These are phyloP conservation scores for Danio tinwini DNA, from an alignment of 2,797 vertebrate species.

Conservation along the genomic window DNA sequence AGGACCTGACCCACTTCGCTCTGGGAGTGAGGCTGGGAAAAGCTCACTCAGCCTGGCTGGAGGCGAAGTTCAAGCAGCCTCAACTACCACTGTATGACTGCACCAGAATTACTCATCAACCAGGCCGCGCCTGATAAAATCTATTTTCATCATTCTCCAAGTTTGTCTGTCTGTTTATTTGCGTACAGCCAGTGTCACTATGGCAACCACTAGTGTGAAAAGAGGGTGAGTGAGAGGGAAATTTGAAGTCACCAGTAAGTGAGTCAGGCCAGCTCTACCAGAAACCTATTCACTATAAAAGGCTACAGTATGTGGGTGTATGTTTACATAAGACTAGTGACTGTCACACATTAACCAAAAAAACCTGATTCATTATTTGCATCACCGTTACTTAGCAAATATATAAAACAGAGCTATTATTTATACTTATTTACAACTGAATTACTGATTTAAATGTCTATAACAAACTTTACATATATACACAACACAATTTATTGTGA, in stretches of 20 bases:
- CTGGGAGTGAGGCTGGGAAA: slow-evolving; percentile 58
- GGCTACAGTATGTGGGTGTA: slow-evolving; percentile 47
- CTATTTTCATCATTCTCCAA: slow-evolving; percentile 45
- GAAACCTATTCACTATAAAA: slow-evolving; percentile 50
- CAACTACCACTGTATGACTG: slow-evolving; percentile 15
- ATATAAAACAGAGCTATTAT: too few relatives aligned
- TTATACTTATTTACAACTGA: too few relatives aligned
- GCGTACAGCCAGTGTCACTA: slow-evolving; percentile 68
- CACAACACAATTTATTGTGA: too few relatives aligned
- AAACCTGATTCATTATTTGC: not conserved
- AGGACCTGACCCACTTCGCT: slow-evolving; percentile 68
- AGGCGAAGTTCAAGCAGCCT: slow-evolving; percentile 4
- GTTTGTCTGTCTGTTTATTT: slow-evolving; percentile 67
- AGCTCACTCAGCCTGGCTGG: slow-evolving; percentile 33
- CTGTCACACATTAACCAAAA: slow-evolving; percentile 12
- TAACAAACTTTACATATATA: too few relatives aligned
- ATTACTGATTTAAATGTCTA: too few relatives aligned
- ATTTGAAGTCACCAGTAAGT: slow-evolving; percentile 65
- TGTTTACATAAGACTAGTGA: slow-evolving; percentile 12
- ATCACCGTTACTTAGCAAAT: not conserved
- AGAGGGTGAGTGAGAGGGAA: slow-evolving; percentile 65
- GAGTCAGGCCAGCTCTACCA: slow-evolving; percentile 53
- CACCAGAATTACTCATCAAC: slow-evolving; percentile 28
- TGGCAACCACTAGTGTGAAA: slow-evolving; percentile 60
- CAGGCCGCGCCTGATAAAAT: not conserved